A percentile compares a stretch with the other conserved stretches of the same genome.
phyloP scores from a whole-genome alignment of 2,797 vertebrate genomes.

The Siniperca undulata region DNA sequence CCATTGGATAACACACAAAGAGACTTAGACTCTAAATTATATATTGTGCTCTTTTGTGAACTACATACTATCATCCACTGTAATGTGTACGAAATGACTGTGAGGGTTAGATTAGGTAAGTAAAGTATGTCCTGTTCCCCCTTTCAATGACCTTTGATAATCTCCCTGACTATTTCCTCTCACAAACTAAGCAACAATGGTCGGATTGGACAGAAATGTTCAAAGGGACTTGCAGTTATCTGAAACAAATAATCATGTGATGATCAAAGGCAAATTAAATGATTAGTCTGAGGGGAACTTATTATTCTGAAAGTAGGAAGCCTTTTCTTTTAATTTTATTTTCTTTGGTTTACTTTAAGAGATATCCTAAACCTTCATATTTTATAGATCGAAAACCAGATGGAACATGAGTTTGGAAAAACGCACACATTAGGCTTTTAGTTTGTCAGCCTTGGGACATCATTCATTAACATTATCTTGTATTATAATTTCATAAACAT shows the following conservation, averaged over 20 bases:
- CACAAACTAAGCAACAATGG: conserved; percentile 23
- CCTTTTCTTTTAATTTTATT: background rate
- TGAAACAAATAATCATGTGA: conserved; percentile 33
- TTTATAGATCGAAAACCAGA: background rate
- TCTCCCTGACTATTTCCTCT: conserved; percentile 16
- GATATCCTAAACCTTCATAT: background rate
- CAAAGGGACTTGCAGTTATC: conserved; percentile 27
- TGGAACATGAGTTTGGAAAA: background rate
- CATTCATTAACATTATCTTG: background rate
- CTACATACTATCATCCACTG: background rate
- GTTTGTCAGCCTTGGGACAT: background rate
- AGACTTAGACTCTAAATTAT: background rate
- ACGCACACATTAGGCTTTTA: background rate
- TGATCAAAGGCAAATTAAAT: conserved; percentile 31
- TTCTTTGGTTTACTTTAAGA: background rate
- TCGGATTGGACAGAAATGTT: conserved; percentile 32
- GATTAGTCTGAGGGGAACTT: background rate
- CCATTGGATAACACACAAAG: background rate
- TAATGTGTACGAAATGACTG: conserved; percentile 27
- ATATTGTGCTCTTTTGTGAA: conserved; percentile 14
- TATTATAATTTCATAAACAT: background rate
- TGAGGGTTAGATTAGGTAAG: conserved; percentile 9
- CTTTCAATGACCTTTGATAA: conserved; percentile 37
- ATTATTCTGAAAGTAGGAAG: background rate
- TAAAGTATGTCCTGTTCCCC: conserved; percentile 11